A percentile compares a stretch with the other conserved stretches of the same genome.
Evolutionary conservation across 2,797 vertebrate species (phyloP).

Genomic region (Natrix natrix): DNA sequence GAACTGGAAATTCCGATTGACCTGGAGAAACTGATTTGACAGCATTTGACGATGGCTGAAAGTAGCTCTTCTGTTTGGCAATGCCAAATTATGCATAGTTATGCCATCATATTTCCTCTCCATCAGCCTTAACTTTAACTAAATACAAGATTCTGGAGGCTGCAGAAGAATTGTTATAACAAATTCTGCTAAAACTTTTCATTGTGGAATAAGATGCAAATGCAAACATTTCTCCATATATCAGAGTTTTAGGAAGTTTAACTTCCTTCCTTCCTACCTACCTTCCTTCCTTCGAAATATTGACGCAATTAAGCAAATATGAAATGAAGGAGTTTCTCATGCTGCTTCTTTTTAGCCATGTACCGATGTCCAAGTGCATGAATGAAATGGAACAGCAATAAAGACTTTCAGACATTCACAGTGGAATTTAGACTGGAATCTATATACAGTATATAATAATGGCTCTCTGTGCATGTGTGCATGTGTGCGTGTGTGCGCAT

Average conservation of each 20-base stretch:
- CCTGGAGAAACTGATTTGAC: background rate
- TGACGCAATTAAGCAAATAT: constrained; percentile 10
- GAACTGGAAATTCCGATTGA: background rate
- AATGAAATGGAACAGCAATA: background rate
- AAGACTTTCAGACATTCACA: constrained; percentile 19
- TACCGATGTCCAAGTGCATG: constrained; percentile 5
- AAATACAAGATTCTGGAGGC: background rate
- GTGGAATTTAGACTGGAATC: background rate
- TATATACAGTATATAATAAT: too few species aligned
- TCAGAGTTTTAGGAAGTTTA: background rate
- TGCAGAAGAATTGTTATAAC: background rate
- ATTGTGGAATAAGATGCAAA: background rate
- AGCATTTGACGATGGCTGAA: background rate
- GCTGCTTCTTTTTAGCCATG: constrained; percentile 6
- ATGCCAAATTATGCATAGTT: background rate
- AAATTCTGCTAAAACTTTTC: background rate
- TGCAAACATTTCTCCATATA: background rate
- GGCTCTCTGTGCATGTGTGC: too few species aligned
- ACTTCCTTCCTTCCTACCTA: background rate
- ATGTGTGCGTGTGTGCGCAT: too few species aligned
- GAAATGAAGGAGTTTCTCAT: background rate
- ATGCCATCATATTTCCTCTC: background rate
- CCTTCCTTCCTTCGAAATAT: background rate
- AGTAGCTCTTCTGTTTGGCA: background rate
- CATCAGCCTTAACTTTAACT: background rate